Evolutionary conservation across 2,888 invertebrate genomes (phyloP), one percentile per base, ranked within the genome.

Genomic region (Hipparchia semele): DNA sequence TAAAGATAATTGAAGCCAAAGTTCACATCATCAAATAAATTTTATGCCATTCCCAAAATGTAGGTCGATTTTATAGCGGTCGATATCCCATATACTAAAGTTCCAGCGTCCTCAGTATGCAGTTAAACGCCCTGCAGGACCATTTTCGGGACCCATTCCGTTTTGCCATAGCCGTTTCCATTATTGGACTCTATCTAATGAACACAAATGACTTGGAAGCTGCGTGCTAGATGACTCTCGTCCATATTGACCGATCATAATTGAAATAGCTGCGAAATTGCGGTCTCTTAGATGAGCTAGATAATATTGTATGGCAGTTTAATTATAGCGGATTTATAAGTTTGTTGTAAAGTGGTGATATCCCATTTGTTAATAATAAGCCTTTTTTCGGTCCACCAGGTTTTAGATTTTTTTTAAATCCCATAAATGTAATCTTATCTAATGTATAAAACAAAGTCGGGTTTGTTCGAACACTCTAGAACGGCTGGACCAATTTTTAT

Each of bases 111-210:
- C 82, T 79, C 77, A 77, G 80, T 80, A 76, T 80, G 82, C 83
- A 87, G 83, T 86, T 88, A 85, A 87, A 84, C 82, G 81, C 78
- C 77, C 80, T 80, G 80, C 83, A 82, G 83, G 80, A 82, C 86
- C 87, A 86, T 89, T 90, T 83, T 83, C 80, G 82, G 78, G 78
- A 33, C 80, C 85, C 83, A 83, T 89, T 87, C 79, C 82, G 82
- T 80, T 82, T 83, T 86, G 82, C 85, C 85, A 86, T 86, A 84
- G 84, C 83, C 83, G 82, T 89, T 85, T 82, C 84, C 89, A 89
- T 91, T 90, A 91, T 86, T 84, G 88, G 86, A 87, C 86, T 86
- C 86, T 86, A 89, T 86, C 87, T 90, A 90, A 90, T 89, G 91
- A 88, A 89, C 89, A 86, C 88, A 88, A 90, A 90, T 86, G 88